A percentile compares a stretch with the other conserved stretches of the same genome.
These are phyloP conservation scores for Phrynosoma blainvillii DNA, from an alignment of 2,113 vertebrate genomes.

Conservation along the genomic window DNA sequence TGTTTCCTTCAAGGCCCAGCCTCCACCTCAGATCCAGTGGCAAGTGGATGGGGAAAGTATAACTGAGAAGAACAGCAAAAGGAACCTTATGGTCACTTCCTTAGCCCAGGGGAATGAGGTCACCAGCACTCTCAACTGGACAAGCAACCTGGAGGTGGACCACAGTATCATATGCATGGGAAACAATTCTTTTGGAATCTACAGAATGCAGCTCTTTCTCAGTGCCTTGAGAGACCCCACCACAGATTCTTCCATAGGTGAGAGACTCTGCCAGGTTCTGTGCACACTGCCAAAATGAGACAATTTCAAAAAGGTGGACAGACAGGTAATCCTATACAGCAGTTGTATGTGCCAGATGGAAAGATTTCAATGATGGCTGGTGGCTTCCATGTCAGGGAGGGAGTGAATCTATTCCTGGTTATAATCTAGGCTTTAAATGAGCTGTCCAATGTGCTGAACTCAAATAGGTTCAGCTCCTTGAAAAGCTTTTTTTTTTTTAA, in stretches of 20 bases:
- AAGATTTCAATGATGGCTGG: not conserved
- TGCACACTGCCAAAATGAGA: not conserved
- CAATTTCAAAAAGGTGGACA: too few relatives aligned
- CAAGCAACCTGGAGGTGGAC: not conserved
- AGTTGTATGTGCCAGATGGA: not conserved
- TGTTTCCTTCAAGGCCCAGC: not conserved
- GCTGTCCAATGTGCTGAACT: too few relatives aligned
- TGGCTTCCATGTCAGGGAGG: too few relatives aligned
- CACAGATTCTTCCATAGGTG: not conserved
- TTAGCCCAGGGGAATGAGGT: not conserved
- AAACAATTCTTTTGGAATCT: not conserved
- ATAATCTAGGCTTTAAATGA: too few relatives aligned
- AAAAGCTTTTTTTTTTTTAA: too few relatives aligned
- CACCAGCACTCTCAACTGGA: slow-evolving; percentile 11
- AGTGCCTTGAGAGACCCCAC: not conserved
- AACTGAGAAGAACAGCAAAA: not conserved
- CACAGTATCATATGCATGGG: slow-evolving; percentile 3
- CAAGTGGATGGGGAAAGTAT: not conserved
- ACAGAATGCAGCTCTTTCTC: not conserved
- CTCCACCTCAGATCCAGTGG: not conserved
- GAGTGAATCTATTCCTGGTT: too few relatives aligned
- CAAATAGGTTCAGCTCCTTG: too few relatives aligned
- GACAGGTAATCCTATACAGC: not conserved
- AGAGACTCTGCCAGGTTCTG: not conserved
- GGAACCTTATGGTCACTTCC: not conserved